Conservation (phyloP, 2,888 invertebrate genomes). For the Sthenelais limicola region DNA sequence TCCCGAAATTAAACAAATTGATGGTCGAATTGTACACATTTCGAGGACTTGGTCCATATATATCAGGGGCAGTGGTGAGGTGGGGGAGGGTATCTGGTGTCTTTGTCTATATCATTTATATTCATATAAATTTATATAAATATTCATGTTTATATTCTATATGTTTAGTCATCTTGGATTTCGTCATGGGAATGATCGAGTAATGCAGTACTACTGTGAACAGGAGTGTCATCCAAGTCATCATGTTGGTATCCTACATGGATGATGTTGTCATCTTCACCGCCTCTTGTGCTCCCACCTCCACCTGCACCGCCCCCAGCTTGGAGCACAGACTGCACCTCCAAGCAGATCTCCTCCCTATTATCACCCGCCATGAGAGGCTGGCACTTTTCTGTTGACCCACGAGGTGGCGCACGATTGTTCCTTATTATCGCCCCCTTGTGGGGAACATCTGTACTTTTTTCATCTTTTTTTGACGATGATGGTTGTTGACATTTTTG, state of each 20-base stretch:
- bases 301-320: conserved; percentile 2
- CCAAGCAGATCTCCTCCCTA: conserved; percentile 40
- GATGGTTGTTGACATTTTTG: not conserved
- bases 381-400: conserved; percentile 12
- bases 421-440: conserved; percentile 1
- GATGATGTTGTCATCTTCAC: not conserved
- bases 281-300: not conserved
- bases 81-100: no score
- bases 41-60: no score
- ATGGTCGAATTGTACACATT: no score
- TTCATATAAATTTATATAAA: no score
- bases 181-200: no score
- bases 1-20: no score
- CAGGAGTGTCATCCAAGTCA: conserved; percentile 22
- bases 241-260: not conserved
- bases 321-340: conserved; percentile 33
- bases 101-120: no score
- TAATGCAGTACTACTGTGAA: conserved; percentile 29
- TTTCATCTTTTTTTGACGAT: not conserved
- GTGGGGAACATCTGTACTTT: not conserved
- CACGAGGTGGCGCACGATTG: conserved; percentile 15
- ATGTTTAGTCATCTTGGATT: no score
- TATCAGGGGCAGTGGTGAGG: no score
- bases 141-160: no score
- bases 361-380: conserved; percentile 23